Conservation (phyloP, 2,113 vertebrate genomes). For the Carlito syrichta region DNA sequence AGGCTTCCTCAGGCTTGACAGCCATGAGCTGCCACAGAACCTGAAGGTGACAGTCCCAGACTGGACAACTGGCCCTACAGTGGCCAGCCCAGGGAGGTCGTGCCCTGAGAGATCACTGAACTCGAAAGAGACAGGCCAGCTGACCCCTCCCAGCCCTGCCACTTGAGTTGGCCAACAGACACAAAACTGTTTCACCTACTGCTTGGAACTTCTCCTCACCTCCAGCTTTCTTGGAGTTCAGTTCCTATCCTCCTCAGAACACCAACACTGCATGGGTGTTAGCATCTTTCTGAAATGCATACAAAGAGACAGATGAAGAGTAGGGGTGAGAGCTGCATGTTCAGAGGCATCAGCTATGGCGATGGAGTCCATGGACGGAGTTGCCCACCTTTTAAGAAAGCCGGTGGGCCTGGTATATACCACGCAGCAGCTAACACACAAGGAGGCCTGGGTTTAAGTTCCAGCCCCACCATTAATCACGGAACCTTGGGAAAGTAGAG, state of each 20-base stretch:
- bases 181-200: not conserved
- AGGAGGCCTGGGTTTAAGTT: not conserved
- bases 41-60: not conserved
- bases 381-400: not conserved
- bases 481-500: not conserved
- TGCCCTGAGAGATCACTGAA: not conserved
- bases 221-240: not conserved
- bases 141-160: not conserved
- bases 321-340: not conserved
- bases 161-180: not conserved
- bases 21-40: not conserved
- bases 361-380: accelerated
- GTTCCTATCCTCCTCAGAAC: not conserved
- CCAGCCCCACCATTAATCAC: not conserved
- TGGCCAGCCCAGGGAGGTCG: not conserved
- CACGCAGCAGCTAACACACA: not conserved
- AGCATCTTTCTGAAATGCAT: not conserved
- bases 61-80: not conserved
- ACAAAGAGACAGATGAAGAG: not conserved
- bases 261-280: not conserved
- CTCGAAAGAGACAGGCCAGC: not conserved
- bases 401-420: too few species aligned
- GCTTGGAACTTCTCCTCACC: not conserved
- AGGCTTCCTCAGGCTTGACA: not conserved
- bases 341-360: not conserved